These are phyloP conservation scores for Homarus americanus DNA, from an alignment of 1,140 invertebrate species.

Conservation along the genomic window DNA sequence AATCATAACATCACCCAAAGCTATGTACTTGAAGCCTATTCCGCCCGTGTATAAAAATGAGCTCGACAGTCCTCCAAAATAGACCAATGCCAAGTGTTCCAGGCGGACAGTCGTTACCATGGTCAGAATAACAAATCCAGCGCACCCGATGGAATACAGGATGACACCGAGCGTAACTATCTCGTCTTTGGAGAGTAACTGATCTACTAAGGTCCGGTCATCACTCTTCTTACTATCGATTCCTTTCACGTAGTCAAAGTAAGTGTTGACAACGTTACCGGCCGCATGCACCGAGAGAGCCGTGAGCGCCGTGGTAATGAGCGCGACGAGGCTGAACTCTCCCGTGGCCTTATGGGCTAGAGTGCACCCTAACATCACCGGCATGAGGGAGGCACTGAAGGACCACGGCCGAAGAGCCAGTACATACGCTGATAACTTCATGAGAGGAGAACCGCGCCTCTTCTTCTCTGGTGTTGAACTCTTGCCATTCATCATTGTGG, in stretches of 20 bases:
- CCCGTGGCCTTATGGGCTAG: constrained; percentile 87
- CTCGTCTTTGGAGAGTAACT: constrained; percentile 90
- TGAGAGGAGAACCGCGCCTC: constrained; percentile 78
- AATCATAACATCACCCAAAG: constrained; percentile 92
- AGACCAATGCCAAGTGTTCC: constrained; percentile 95
- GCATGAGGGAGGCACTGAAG: constrained; percentile 92
- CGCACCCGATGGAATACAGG: constrained; percentile 91
- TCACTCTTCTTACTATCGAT: constrained; percentile 93
- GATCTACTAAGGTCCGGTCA: constrained; percentile 94
- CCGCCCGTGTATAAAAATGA: constrained; percentile 94
- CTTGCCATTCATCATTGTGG: background rate
- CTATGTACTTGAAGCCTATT: constrained; percentile 96
- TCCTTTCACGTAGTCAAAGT: constrained; percentile 95
- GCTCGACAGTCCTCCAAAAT: constrained; percentile 97
- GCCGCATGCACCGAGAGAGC: constrained; percentile 95
- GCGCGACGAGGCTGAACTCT: constrained; percentile 84
- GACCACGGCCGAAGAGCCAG: constrained; percentile 94
- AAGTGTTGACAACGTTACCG: constrained; percentile 98
- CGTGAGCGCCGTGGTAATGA: constrained; percentile 88
- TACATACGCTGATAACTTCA: constrained; percentile 92
- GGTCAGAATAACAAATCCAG: constrained; percentile 90
- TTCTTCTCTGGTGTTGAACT: background rate
- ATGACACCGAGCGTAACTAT: constrained; percentile 91
- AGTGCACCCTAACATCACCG: constrained; percentile 91
- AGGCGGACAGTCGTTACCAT: constrained; percentile 91